Base-by-base conservation (phyloP, 1,140 invertebrate species). In the Zaprionus davidi region DNA sequence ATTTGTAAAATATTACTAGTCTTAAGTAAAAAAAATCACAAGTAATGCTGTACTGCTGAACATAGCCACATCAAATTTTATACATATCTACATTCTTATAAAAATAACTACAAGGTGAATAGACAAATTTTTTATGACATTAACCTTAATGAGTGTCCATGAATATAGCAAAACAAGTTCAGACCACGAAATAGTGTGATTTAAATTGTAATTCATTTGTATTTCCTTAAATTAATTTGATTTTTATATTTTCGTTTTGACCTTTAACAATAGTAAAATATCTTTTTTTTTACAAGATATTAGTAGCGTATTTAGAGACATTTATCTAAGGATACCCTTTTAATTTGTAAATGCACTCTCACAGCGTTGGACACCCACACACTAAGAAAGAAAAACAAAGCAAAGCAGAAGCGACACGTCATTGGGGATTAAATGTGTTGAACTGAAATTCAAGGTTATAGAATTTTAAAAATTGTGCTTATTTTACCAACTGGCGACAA, bases 61-160 rank as follows among this genome's bases (percentile, higher is more conserved):
- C 31, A 49, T 2, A 7, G 36, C 46, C 62, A 64, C 15, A n/a
- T 55, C 3, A 55, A 13, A 51, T 31, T 3, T 12, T 41, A 26
- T 26, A 72, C 44, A 62, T 24, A 73, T 56, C 41, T 68, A 26
- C 57, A 28, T 71, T 28, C 12, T 66, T 49, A 79, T 73, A 82
- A 64, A 82, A 87, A 83, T 82, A 86, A 73, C 66, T 63, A 51
- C 63, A 79, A 71, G 65, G 63, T 34, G 59, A 74, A 74, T 70
- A 72, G 71, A 41, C 58, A 69, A 78, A 69, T 82, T 79, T 63
- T 87, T 79, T 70, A 72, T 85, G 78, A 78, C 84, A 90, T 84
- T 87, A 76, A 86, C 83, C 83, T 86, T 86, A 87, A 79, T 66
- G 69, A 73, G 60, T 73, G 80, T 56, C 83, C 76, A 87, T 79